Evolutionary conservation across 2,888 invertebrate genomes (phyloP).

Genomic region (Calephelis perditalis): DNA sequence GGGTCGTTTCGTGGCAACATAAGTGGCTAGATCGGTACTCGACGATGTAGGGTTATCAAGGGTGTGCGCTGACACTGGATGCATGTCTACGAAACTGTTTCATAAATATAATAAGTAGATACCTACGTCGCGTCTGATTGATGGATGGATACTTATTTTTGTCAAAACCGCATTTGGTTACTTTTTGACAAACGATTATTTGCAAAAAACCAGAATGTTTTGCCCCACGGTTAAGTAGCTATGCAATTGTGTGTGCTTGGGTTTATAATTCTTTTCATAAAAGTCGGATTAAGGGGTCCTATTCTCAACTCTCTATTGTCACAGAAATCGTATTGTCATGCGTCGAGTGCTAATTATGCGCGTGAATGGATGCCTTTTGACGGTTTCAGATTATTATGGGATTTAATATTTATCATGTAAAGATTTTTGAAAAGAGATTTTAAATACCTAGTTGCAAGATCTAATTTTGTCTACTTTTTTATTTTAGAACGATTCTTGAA

Average conservation of each 20-base stretch:
- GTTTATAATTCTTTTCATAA: slow-evolving; percentile 29
- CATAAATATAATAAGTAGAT: too few species aligned
- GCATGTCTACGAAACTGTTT: too few species aligned
- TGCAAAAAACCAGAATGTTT: background rate
- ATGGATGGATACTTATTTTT: too few species aligned
- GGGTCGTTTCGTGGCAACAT: too few species aligned
- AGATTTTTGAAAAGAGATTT: background rate
- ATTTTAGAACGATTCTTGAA: too few species aligned
- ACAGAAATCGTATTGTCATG: slow-evolving; percentile 47
- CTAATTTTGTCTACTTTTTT: background rate
- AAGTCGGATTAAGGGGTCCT: slow-evolving; percentile 45
- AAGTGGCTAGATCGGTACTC: too few species aligned
- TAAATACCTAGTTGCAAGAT: background rate
- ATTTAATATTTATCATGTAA: background rate
- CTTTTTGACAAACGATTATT: too few species aligned
- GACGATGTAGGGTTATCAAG: too few species aligned
- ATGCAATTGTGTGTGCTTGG: slow-evolving; percentile 2
- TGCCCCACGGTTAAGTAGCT: background rate
- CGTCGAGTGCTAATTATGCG: slow-evolving; percentile 58
- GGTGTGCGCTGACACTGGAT: too few species aligned
- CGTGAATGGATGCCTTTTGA: slow-evolving; percentile 52
- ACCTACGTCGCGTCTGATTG: too few species aligned
- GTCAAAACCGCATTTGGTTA: too few species aligned
- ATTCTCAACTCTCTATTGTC: slow-evolving; percentile 48
- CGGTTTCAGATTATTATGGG: slow-evolving; percentile 26